Base-by-base conservation (phyloP, 2,797 vertebrate genomes). In the Ibycter americanus region DNA sequence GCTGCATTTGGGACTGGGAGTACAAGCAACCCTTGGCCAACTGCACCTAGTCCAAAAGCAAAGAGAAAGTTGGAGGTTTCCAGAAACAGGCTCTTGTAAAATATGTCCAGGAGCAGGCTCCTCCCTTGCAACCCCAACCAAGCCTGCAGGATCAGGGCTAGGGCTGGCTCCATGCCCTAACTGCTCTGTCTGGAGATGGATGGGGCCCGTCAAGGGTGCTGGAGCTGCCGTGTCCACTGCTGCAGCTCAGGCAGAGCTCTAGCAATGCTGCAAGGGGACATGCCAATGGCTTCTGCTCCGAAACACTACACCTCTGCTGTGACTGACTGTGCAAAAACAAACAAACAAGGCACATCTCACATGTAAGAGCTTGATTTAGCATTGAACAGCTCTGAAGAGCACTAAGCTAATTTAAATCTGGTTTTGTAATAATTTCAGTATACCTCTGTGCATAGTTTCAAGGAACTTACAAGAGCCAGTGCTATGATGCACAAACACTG, bases 191-290 rank as follows among this genome's bases (percentile, higher is more conserved):
- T 83, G 52, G n/a, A 80, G 46, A 34, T 17, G 55, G 52, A n/a
- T 2, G 6, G 26, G 13, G 44, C 17, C 3, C 5, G 34, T 8
- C 20, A 34, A 51, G 27, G 27, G 12, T 63, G 54, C 15, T 0
- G 3, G 68, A 73, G 23, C 29, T 65, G 68, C 34, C 1, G 1
- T 0, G 0, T 1, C 54, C 40, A 8, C 65, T 67, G 15, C 14
- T 72, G 42, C 58, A 70, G 46, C n/a, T 6, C 46, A 21, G 38
- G 44, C 29, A 46, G 32, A 72, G 40, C 20, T 51, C 62, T 42
- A 31, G 42, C 11, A 40, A 1, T 51, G 65, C 47, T 46, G 25
- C 15, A 62, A 36, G 0, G 0, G 23, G 22, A 49, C 26, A 11
- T 12, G 11, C 15, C 16, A 49, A 5, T 4, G 32, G 18, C 31